Evolutionary conservation across 1,140 invertebrate species (phyloP).

Genomic region (Sycobia sp.): DNA sequence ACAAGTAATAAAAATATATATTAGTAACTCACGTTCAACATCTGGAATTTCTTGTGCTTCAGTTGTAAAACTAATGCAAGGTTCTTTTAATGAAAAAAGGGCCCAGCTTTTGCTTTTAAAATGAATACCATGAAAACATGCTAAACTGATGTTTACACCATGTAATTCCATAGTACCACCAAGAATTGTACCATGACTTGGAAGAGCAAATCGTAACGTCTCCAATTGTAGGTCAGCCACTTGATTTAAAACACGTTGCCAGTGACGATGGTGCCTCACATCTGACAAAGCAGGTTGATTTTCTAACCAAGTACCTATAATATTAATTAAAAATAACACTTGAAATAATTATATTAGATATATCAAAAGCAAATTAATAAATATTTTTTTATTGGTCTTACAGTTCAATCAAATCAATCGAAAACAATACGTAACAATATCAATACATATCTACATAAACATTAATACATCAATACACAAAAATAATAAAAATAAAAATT

Average conservation of each 20-base stretch:
- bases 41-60: constrained; percentile 86
- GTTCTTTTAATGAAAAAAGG: constrained; percentile 91
- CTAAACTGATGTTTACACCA: constrained; percentile 89
- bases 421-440: no score
- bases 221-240: constrained; percentile 78
- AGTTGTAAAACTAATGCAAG: constrained; percentile 92
- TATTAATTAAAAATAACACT: neutral
- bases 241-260: constrained; percentile 80
- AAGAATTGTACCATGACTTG: constrained; percentile 77
- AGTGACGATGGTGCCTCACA: constrained; percentile 85
- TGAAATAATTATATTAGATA: neutral
- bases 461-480: no score
- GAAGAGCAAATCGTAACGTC: constrained; percentile 66
- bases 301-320: constrained; percentile 47
- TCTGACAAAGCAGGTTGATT: constrained; percentile 64
- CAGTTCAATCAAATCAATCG: no score
- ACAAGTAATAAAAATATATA: no score
- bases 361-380: no score
- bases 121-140: constrained; percentile 97
- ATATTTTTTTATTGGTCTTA: no score
- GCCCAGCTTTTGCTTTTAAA: constrained; percentile 98
- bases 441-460: no score
- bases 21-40: constrained; percentile 69
- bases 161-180: constrained; percentile 93
- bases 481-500: no score